A percentile compares a stretch with the other conserved stretches of the same genome.
phyloP scores from a whole-genome alignment of 1,140 invertebrate genomes.

The Drosophila mauritiana region DNA sequence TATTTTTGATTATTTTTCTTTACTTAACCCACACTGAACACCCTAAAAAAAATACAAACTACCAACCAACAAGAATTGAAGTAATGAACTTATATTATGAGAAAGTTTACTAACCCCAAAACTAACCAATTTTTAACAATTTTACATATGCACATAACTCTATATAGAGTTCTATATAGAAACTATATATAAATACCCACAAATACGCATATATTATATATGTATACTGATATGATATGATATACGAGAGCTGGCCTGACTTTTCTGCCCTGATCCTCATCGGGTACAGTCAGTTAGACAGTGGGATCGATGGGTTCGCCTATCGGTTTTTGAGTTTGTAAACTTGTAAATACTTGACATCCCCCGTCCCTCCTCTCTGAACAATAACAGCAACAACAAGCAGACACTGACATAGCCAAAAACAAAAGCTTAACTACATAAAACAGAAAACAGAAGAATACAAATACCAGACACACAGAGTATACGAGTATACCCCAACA shows the following conservation, averaged over 20 bases:
- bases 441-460: constrained; percentile 14
- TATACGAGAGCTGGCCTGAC: constrained; percentile 39
- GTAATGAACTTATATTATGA: constrained; percentile 54
- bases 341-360: constrained; percentile 70
- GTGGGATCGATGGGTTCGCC: constrained; percentile 47
- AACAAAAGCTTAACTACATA: constrained; percentile 1
- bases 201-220: constrained; percentile 54
- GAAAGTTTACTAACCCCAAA: constrained; percentile 52
- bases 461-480: constrained; percentile 16
- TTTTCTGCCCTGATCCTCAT: constrained; percentile 19
- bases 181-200: constrained; percentile 56
- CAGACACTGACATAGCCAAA: constrained; percentile 37
- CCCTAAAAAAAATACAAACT: constrained; percentile 16
- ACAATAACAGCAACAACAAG: constrained; percentile 9
- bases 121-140: constrained; percentile 53
- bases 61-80: constrained; percentile 35
- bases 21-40: constrained; percentile 48
- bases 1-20: constrained; percentile 69
- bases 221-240: constrained; percentile 49
- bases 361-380: constrained; percentile 17
- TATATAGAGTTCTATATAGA: constrained; percentile 52
- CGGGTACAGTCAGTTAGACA: constrained; percentile 50
- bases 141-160: constrained; percentile 50
- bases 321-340: constrained; percentile 74
- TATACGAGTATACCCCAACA: constrained; percentile 23